Evolutionary conservation across 2,888 invertebrate species (phyloP).

Genomic region (Eulithis prunata): DNA sequence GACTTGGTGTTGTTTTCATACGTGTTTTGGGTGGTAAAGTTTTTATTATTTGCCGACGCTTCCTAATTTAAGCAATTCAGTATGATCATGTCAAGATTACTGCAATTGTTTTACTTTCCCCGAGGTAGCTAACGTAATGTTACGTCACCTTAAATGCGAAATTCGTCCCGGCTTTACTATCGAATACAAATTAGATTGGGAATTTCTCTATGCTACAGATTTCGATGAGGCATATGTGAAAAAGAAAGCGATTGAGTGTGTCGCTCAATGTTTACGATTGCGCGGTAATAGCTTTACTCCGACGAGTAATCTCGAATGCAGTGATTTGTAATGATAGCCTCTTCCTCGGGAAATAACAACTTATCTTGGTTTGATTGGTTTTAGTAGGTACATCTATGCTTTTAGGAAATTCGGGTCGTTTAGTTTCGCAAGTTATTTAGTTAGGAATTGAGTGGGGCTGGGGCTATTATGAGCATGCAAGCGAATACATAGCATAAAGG

Average conservation of each 20-base stretch:
- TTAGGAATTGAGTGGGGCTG: not conserved
- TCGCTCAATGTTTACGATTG: conserved; percentile 48
- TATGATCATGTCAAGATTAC: conserved; percentile 42
- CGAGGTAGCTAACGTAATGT: conserved; percentile 58
- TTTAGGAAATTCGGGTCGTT: conserved; percentile 10
- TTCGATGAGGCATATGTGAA: conserved; percentile 58
- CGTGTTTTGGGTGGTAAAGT: conserved; percentile 20
- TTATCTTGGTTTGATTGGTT: conserved; percentile 5
- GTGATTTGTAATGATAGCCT: conserved; percentile 11
- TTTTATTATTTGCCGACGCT: conserved; percentile 38
- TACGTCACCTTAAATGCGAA: conserved; percentile 61
- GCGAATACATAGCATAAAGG: not conserved
- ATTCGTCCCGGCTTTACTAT: conserved; percentile 61
- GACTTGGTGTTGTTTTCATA: not conserved
- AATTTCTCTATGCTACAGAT: conserved; percentile 73
- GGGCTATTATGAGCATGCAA: conserved; percentile 15
- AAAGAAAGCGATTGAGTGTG: conserved; percentile 69
- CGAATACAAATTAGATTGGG: conserved; percentile 74
- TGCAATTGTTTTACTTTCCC: conserved; percentile 55
- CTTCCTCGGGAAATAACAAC: conserved; percentile 17
- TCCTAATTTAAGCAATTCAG: conserved; percentile 56
- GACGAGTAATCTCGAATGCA: conserved; percentile 9
- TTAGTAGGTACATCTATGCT: not conserved
- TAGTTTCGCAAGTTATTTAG: conserved; percentile 5
- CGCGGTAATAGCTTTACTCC: conserved; percentile 23